Base-by-base conservation (phyloP, 2,797 vertebrate genomes). In the Oryzias dopingdopingensis region DNA sequence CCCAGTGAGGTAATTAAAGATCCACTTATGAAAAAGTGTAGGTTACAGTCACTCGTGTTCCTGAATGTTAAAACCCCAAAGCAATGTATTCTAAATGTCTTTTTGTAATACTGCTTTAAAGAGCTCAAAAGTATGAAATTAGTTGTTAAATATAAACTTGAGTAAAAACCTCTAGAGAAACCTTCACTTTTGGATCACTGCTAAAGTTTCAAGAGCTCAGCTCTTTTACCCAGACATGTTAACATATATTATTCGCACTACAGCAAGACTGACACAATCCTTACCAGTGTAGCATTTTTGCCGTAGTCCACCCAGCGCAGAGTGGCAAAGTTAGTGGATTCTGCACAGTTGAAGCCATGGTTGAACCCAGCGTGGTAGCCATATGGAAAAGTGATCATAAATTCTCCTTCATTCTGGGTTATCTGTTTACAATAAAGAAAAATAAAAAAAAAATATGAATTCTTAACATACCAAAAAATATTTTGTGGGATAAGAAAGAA, bases 351-450 rank as follows among this genome's bases (percentile, higher is more conserved):
- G 92, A 99, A 99, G 42, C 97, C 96, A 0, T 99, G 97, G 45
- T 99, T 99, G 88, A 99, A 99, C 42, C 97, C 96, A 0, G 97
- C 97, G 0, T 99, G 97, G 86, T 99, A 98, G 37, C 97, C 97
- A 0, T 99, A 98, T 1, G 96, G 96, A 61, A 98, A 99, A 0
- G 97, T 98, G 66, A 99, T 76, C 96, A 99, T 98, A n/a, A 99
- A 99, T 80, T 99, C 96, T 0, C 97, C 97, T 0, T 95, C 96
- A 22, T 97, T 94, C 79, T 99, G 97, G 3, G 97, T 99, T 77
- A 99, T 92, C 97, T 99, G 88, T 4, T 74, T 4, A 74, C 18
- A 71, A 0, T 4, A 42, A n/a, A 72, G 0, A 67, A 0, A 63
- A 40, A 51, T 4, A 12, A 8, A 29, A 18, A 1, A 18, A 1